Evolutionary conservation across 2,797 vertebrate species (phyloP), one percentile per base, ranked within the genome.

Genomic region (Parambassis ranga): DNA sequence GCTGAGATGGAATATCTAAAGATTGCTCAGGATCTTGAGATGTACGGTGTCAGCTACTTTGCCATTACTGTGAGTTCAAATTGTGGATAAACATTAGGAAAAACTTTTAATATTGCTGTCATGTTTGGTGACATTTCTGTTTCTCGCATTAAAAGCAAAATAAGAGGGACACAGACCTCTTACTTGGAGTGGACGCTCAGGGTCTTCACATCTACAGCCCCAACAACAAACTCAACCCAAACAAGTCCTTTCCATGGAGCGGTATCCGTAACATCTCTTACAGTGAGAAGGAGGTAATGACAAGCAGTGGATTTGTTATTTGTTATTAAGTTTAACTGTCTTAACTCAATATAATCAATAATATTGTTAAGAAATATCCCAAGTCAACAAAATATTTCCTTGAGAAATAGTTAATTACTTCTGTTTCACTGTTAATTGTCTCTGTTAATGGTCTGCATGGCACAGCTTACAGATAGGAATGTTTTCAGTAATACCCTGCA

Each of bases 1-100:
- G 95, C 96, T 7, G 95, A 97, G 85, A 96, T 97, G 95, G 95
- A 96, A 77, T 97, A 98, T 70, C 84, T 96, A 41, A 97, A 97
- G 89, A 96, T 95, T 60, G 96, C 95, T 27, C 94, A 97, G 80
- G 95, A 97, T 83, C 92, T 96, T 68, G 95, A 96, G 76, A 96
- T 97, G 95, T 96, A 96, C 7, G 95, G 95, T 13, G 93, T 98
- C 81, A 96, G 95, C 90, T 96, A 96, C 87, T 98, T 96, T 71
- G 91, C 94, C 31, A 95, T 98, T 46, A 93, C 94, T 63, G 95
- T 96, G 89, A 94, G 95, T 93, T 28, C 57, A 18, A 53, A 51
- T 30, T n/a, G n/a, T n/a, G n/a, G n/a, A n/a, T n/a, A n/a, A n/a
- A n/a, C n/a, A n/a, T n/a, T n/a, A n/a, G n/a, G n/a, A 1, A 24